A percentile compares a stretch with the other conserved stretches of the same genome.
phyloP scores from a whole-genome alignment of 1,140 invertebrate genomes.

The Brachionus plicatilis region DNA sequence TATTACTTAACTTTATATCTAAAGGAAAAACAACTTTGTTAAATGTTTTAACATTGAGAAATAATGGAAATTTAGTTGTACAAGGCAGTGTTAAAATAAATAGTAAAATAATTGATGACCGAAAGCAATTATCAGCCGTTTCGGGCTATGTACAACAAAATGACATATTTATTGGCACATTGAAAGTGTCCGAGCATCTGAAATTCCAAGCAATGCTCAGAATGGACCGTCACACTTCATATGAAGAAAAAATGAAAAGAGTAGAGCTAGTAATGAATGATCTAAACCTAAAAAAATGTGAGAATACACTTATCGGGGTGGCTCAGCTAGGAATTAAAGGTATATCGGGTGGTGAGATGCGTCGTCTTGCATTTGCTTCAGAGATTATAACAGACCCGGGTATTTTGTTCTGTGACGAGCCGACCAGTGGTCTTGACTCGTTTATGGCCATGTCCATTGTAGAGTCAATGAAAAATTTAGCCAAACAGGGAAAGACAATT shows the following conservation, averaged over 20 bases:
- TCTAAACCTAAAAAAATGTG: slow-evolving; percentile 74
- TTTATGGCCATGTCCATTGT: slow-evolving; percentile 86
- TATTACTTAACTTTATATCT: background rate
- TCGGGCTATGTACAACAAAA: slow-evolving; percentile 90
- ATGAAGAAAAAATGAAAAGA: slow-evolving; percentile 68
- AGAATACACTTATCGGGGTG: slow-evolving; percentile 42
- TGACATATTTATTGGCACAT: slow-evolving; percentile 60
- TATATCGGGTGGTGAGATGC: slow-evolving; percentile 90
- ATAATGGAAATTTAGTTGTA: slow-evolving; percentile 66
- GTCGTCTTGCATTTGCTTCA: slow-evolving; percentile 86
- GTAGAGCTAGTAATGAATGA: slow-evolving; percentile 84
- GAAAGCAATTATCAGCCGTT: slow-evolving; percentile 64
- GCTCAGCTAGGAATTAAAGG: slow-evolving; percentile 66
- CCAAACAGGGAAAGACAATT: slow-evolving; percentile 79
- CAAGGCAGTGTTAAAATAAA: slow-evolving; percentile 62
- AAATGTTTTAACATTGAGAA: slow-evolving; percentile 78
- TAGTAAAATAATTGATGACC: slow-evolving; percentile 46
- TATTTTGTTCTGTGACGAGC: slow-evolving; percentile 92
- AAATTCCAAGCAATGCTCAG: slow-evolving; percentile 73
- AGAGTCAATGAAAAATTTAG: slow-evolving; percentile 63
- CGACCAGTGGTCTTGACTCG: slow-evolving; percentile 84
- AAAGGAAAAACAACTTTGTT: slow-evolving; percentile 78
- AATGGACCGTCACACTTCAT: slow-evolving; percentile 76
- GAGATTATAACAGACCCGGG: slow-evolving; percentile 92
- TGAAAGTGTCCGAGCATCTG: slow-evolving; percentile 61